A percentile compares a stretch with the other conserved stretches of the same genome.
These are phyloP conservation scores for Nysson spinosus DNA, from an alignment of 2,888 invertebrate genomes.

Conservation along the genomic window DNA sequence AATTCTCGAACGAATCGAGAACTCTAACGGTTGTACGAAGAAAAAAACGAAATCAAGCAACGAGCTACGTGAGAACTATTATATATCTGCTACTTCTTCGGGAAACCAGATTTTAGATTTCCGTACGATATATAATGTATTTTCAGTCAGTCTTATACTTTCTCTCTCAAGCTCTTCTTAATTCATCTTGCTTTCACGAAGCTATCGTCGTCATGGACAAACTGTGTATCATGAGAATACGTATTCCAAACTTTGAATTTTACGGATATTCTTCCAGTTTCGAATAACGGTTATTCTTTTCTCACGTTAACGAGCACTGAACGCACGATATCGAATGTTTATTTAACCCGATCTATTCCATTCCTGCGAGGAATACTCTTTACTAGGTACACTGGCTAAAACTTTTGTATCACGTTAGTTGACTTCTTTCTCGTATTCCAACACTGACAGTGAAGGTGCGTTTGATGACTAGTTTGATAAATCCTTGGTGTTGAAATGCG, in stretches of 20 bases:
- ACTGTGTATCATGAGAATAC: conserved; percentile 1
- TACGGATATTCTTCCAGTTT: no score
- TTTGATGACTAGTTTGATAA: conserved; percentile 65
- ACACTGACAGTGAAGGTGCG: conserved; percentile 32
- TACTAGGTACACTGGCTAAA: conserved; percentile 52
- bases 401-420: conserved; percentile 21
- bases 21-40: conserved; percentile 41
- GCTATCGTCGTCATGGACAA: conserved; percentile 5
- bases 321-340: background rate
- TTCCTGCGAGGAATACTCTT: conserved; percentile 29
- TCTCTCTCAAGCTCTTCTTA: conserved; percentile 13
- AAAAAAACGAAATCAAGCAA: conserved; percentile 16
- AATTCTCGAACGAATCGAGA: conserved; percentile 62
- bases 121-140: no score
- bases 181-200: conserved; percentile 4
- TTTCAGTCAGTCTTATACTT: conserved; percentile 40
- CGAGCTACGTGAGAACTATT: background rate
- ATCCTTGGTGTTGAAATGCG: conserved; percentile 54
- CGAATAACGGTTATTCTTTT: background rate
- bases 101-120: no score
- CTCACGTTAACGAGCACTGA: conserved; percentile 6
- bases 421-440: conserved; percentile 5
- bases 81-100: background rate
- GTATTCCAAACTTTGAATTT: background rate
- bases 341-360: background rate